These are phyloP conservation scores for Phoeniculus purpureus DNA, from an alignment of 2,797 vertebrate genomes.

Conservation along the genomic window DNA sequence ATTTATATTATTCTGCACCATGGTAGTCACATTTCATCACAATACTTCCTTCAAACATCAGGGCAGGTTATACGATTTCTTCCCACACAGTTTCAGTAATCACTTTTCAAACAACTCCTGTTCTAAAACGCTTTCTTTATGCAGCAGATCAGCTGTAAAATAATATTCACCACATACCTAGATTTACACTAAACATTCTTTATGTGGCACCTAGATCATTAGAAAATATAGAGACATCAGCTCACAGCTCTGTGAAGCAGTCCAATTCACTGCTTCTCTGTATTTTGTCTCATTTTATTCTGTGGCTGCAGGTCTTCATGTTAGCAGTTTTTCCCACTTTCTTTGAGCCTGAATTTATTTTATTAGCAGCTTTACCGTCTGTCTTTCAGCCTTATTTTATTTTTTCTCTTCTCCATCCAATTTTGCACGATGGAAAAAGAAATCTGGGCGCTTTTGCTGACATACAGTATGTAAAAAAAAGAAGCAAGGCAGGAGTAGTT, in stretches of 20 bases:
- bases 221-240: not conserved
- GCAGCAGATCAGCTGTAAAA: conserved; percentile 5
- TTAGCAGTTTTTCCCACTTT: not conserved
- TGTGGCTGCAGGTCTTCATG: not conserved
- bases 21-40: conserved; percentile 20
- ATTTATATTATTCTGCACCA: conserved; percentile 32
- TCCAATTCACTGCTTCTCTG: not conserved
- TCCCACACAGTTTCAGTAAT: not conserved
- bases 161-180: not conserved
- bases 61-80: not conserved
- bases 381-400: not conserved
- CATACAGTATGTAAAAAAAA: conserved; percentile 20
- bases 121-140: not conserved
- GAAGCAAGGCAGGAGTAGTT: not conserved
- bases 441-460: conserved; percentile 40
- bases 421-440: conserved; percentile 29
- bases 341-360: not conserved
- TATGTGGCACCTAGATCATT: not conserved
- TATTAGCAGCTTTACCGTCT: not conserved
- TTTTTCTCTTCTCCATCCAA: conserved; percentile 17
- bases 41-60: conserved; percentile 10
- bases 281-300: conserved; percentile 31
- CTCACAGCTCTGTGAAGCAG: not conserved
- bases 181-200: conserved; percentile 43
- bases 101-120: not conserved